These are phyloP conservation scores for Mechanitis messenoides DNA, from an alignment of 2,888 invertebrate species.

Conservation along the genomic window DNA sequence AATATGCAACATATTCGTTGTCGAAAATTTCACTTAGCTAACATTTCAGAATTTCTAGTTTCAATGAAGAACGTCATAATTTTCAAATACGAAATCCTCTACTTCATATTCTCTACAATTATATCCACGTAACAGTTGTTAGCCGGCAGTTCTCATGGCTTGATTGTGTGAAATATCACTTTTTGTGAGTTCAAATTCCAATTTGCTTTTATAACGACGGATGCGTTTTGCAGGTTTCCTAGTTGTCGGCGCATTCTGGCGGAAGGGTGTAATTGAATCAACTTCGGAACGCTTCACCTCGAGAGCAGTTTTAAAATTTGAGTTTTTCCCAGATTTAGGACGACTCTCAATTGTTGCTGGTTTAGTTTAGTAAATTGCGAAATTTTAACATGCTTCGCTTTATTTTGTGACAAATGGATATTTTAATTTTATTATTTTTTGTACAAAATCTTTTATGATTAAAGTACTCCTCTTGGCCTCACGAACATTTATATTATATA, in stretches of 20 bases:
- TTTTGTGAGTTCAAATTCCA: conserved; percentile 26
- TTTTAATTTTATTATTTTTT: neutral
- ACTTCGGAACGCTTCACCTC: conserved; percentile 12
- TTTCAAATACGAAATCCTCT: neutral
- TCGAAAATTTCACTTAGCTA: no score
- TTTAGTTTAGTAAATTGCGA: conserved; percentile 6
- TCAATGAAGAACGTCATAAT: neutral
- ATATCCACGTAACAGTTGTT: conserved; percentile 5
- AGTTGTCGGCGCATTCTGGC: conserved; percentile 22
- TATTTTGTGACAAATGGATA: conserved; percentile 2
- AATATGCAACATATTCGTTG: no score
- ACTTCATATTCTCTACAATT: neutral
- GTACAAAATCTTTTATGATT: neutral
- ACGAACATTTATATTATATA: no score
- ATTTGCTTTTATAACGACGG: conserved; percentile 21
- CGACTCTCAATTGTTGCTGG: conserved; percentile 7
- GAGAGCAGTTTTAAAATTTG: conserved; percentile 11
- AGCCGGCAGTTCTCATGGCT: conserved; percentile 10
- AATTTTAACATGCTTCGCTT: neutral
- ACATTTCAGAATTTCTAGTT: neutral
- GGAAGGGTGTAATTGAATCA: conserved; percentile 31
- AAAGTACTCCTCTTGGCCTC: neutral
- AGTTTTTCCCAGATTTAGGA: conserved; percentile 6
- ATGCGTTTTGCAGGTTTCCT: conserved; percentile 19
- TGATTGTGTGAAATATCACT: conserved; percentile 22